Base-by-base conservation (phyloP, 1,140 invertebrate species). In the Platyura marginata region DNA sequence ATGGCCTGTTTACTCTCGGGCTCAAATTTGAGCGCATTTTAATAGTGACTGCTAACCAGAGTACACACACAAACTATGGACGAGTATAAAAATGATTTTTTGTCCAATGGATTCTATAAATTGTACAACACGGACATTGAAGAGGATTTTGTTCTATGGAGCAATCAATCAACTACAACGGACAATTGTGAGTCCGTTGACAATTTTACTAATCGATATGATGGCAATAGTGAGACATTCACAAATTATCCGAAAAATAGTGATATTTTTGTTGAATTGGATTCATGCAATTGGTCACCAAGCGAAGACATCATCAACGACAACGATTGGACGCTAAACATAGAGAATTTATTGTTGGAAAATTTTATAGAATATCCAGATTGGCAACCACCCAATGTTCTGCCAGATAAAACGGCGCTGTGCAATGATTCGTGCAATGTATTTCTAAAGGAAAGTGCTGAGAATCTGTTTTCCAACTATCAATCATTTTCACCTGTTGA, bases 341-440 rank as follows among this genome's bases (percentile, higher is more conserved):
- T 40, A 2, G 38, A 40, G 3, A 40, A 40, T 40, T 22, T 40
- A 15, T 21, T 40, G 10, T 21, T 3, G 3, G 38, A 40, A 38
- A 6, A 38, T 40, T 21, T 21, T 8, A 13, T 10, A 15, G 20
- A 22, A 4, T 13, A 23, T 40, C 3, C 21, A 5, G n/a, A 9
- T 3, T 21, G 11, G 3, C 9, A 40, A 21, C 10, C n/a, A 11
- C 15, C n/a, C 9, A 36, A 36, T 18, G 9, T 6, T 36, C 9
- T 64, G 43, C 62, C 62, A 0, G 62, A 63, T 21, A 57, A 56
- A 0, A 64, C 62, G 0, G 55, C 59, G 4, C 53, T 64, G 18
- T 64, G 62, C 48, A 64, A 61, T 22, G 61, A 64, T n/a, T 56
- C 55, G 40, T 64, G 62, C 36, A 54, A 59, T 15, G 49, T 53